Percentiles rank a stretch among this genome's conserved stretches.
phyloP scores from a whole-genome alignment of 2,113 vertebrate genomes.

The Microcebus jonahi region DNA sequence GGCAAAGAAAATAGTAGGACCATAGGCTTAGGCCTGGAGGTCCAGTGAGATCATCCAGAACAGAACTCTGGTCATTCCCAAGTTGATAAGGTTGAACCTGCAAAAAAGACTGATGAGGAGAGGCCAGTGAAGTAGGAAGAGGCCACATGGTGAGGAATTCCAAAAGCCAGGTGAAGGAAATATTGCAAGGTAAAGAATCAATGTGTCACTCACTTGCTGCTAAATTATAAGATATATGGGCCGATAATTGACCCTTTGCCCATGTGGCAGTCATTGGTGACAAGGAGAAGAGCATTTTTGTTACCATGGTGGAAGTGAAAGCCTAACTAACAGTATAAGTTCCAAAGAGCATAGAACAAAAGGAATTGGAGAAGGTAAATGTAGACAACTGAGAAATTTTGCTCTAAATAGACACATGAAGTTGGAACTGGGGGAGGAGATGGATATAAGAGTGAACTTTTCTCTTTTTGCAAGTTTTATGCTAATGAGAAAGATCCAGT shows the following conservation, averaged over 20 bases:
- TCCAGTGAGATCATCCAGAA: background rate
- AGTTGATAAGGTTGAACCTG: background rate
- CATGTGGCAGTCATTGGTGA: background rate
- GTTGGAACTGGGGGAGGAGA: background rate
- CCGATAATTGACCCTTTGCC: background rate
- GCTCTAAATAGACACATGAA: background rate
- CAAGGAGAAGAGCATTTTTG: background rate
- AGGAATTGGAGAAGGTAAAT: background rate
- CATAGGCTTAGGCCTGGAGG: background rate
- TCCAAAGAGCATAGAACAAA: background rate
- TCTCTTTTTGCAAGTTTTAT: background rate
- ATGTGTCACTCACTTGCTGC: background rate
- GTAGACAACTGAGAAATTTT: background rate
- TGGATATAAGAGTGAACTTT: background rate
- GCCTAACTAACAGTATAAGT: background rate
- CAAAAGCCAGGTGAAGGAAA: background rate
- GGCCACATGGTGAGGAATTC: background rate
- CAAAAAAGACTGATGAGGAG: background rate
- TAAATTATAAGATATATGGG: background rate
- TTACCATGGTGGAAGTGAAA: background rate
- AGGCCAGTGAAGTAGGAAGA: background rate
- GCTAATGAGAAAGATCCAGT: background rate
- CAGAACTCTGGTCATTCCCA: background rate
- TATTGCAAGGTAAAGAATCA: background rate
- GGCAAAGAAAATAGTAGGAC: background rate